phyloP scores from a whole-genome alignment of 1,140 invertebrate genomes.

The Nasonia vitripennis region DNA sequence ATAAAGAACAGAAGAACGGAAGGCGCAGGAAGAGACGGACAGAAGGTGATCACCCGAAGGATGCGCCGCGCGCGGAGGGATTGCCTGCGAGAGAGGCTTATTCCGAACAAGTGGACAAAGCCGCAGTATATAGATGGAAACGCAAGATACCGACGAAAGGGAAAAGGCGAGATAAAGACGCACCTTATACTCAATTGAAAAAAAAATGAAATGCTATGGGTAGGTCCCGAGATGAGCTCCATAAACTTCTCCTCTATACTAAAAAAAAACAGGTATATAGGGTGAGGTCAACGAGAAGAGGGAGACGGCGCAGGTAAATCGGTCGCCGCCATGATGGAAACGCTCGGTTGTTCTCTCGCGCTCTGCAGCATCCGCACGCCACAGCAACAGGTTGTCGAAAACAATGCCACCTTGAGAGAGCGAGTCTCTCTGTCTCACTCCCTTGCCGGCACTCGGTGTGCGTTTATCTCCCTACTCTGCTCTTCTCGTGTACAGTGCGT shows the following conservation, averaged over 20 bases:
- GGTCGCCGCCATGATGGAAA: constrained; percentile 49
- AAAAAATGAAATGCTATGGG: too few relatives aligned
- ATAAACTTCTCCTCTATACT: neutral
- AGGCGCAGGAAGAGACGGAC: neutral
- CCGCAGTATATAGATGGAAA: neutral
- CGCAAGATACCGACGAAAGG: neutral
- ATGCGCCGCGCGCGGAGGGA: neutral
- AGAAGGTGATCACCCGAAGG: neutral
- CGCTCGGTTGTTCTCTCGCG: neutral
- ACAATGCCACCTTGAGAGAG: constrained; percentile 34
- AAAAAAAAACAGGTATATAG: neutral
- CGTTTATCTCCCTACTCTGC: neutral
- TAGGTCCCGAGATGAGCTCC: neutral
- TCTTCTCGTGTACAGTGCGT: neutral
- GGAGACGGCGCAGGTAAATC: constrained; percentile 38
- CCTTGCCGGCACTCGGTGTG: neutral
- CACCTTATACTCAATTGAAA: neutral
- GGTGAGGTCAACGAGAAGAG: neutral
- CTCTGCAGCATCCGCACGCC: constrained; percentile 17
- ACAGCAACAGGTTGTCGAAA: constrained; percentile 49
- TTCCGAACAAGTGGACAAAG: constrained; percentile 3
- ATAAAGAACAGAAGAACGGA: constrained; percentile 11
- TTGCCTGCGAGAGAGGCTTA: neutral
- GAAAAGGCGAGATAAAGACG: neutral
- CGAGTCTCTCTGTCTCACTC: neutral